These are phyloP conservation scores for Phrynosoma platyrhinos DNA, from an alignment of 2,113 vertebrate genomes.

Conservation along the genomic window DNA sequence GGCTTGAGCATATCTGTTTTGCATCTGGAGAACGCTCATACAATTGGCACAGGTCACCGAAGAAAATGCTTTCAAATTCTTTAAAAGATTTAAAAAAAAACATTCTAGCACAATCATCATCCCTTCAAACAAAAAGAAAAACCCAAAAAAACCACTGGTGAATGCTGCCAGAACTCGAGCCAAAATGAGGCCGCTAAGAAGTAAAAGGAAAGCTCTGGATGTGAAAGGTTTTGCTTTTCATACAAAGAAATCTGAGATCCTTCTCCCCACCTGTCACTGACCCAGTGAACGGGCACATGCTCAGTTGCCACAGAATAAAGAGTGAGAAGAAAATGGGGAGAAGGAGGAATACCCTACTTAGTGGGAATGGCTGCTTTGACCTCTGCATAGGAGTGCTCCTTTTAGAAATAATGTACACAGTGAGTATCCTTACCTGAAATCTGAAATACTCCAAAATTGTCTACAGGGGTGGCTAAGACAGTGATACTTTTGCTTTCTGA, in stretches of 20 bases:
- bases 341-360: not conserved
- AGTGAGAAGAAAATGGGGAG: not conserved
- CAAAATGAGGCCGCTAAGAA: not conserved
- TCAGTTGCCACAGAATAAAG: too few relatives aligned
- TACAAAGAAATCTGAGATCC: too few relatives aligned
- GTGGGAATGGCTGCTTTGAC: not conserved
- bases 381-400: not conserved
- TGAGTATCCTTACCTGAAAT: too few relatives aligned
- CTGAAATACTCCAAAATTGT: too few relatives aligned
- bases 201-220: not conserved
- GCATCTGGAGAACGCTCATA: not conserved
- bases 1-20: not conserved
- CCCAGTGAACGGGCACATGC: too few relatives aligned
- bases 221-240: not conserved
- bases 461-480: too few relatives aligned
- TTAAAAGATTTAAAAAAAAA: not conserved
- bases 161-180: not conserved
- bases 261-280: too few relatives aligned
- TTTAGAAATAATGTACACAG: not conserved
- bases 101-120: not conserved
- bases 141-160: not conserved
- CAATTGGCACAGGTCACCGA: not conserved
- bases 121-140: not conserved
- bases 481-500: too few relatives aligned
- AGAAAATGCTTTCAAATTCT: not conserved